Percentiles rank a stretch among this genome's conserved stretches.
These are phyloP conservation scores for Machimus rusticus DNA, from an alignment of 2,888 invertebrate genomes.

Conservation along the genomic window DNA sequence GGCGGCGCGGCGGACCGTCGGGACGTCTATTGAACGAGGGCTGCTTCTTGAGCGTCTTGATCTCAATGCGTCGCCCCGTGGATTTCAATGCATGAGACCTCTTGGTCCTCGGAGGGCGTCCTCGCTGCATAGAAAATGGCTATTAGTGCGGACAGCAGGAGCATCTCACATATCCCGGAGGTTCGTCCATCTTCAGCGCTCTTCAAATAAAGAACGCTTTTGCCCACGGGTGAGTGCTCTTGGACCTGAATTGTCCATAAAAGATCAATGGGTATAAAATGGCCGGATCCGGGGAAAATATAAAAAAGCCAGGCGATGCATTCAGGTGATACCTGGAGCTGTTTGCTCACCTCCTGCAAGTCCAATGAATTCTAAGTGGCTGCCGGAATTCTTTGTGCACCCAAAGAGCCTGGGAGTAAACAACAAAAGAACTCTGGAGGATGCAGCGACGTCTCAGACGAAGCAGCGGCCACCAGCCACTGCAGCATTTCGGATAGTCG, in stretches of 20 bases:
- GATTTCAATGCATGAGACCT: background rate
- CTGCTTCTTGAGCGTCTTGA: background rate
- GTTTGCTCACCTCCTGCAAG: conserved; percentile 30
- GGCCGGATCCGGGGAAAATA: conserved; percentile 48
- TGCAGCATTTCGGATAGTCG: background rate
- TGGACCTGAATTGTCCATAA: conserved; percentile 50
- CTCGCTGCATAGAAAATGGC: background rate
- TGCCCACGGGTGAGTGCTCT: conserved; percentile 47
- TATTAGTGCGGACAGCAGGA: background rate
- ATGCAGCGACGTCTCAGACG: background rate
- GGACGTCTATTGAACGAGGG: background rate
- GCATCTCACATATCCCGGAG: background rate
- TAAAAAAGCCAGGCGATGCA: conserved; percentile 48
- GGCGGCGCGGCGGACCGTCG: background rate
- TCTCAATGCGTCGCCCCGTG: background rate
- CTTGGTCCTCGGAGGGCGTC: background rate
- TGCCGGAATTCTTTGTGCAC: conserved; percentile 21
- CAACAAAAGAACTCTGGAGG: conserved; percentile 19
- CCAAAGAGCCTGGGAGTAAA: conserved; percentile 1
- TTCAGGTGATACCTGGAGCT: conserved; percentile 40
- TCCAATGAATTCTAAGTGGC: conserved; percentile 20
- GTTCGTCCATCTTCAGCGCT: background rate
- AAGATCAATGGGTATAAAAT: conserved; percentile 52
- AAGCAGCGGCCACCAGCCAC: background rate
- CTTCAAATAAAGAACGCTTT: conserved; percentile 23